A percentile compares a stretch with the other conserved stretches of the same genome.
Evolutionary conservation across 1,140 invertebrate genomes (phyloP).

Genomic region (Rhyzopertha dominica): DNA sequence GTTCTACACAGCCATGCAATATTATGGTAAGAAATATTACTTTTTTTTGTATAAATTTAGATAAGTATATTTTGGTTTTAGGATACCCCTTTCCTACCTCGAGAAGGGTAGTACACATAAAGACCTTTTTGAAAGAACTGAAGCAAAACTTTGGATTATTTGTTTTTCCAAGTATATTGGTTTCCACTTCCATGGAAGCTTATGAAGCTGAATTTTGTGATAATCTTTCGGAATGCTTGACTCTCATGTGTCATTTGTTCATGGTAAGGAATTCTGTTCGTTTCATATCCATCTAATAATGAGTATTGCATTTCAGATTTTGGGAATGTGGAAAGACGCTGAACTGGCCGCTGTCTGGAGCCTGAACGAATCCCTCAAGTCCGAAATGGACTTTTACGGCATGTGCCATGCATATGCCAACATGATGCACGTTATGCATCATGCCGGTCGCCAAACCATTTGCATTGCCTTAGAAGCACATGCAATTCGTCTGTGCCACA

Average conservation of each 20-base stretch:
- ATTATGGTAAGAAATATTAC: constrained; percentile 29
- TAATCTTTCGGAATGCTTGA: constrained; percentile 48
- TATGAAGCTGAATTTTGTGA: constrained; percentile 45
- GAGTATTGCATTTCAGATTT: constrained; percentile 15
- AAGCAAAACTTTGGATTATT: constrained; percentile 21
- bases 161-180: constrained; percentile 16
- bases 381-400: constrained; percentile 48
- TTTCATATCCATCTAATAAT: constrained; percentile 1
- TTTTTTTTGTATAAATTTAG: too few species aligned
- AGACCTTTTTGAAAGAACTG: constrained; percentile 33
- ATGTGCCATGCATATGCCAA: constrained; percentile 51
- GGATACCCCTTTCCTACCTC: constrained; percentile 13
- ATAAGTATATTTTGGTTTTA: too few species aligned
- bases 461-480: constrained; percentile 39
- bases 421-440: constrained; percentile 44
- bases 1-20: constrained; percentile 38
- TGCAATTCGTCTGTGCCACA: constrained; percentile 44
- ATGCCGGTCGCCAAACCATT: constrained; percentile 28
- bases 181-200: constrained; percentile 23
- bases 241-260: constrained; percentile 46
- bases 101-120: constrained; percentile 27
- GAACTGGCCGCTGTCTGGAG: constrained; percentile 53
- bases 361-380: constrained; percentile 47
- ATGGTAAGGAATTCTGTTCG: constrained; percentile 38
- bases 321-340: constrained; percentile 45